Evolutionary conservation across 2,113 vertebrate species (phyloP).

Genomic region (Solea solea): DNA sequence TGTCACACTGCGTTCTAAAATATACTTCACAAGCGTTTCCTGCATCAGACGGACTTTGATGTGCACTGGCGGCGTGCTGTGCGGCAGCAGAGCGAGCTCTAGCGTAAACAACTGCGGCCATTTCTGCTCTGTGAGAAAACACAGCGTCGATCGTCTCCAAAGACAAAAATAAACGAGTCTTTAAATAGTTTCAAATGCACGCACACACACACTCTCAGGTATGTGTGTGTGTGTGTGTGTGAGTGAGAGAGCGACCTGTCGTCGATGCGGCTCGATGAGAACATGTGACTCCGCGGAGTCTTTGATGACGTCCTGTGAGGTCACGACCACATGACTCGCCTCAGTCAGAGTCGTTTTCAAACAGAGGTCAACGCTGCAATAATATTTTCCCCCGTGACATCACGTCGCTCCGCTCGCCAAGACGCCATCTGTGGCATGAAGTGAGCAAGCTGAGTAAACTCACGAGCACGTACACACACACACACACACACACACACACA

Average conservation of each 20-base stretch:
- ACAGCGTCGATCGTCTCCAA: background rate
- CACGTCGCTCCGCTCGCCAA: constrained; percentile 59
- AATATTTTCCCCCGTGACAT: constrained; percentile 81
- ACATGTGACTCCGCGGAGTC: too few species aligned
- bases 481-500: constrained; percentile 2
- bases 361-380: constrained; percentile 77
- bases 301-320: constrained; percentile 65
- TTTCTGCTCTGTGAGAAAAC: constrained; percentile 60
- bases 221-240: constrained; percentile 5
- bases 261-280: constrained; percentile 68
- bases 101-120: constrained; percentile 81
- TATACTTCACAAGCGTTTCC: constrained; percentile 72
- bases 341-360: constrained; percentile 73
- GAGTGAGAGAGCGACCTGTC: background rate
- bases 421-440: constrained; percentile 75
- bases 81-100: constrained; percentile 78
- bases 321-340: constrained; percentile 60
- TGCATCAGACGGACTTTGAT: constrained; percentile 85
- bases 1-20: constrained; percentile 89
- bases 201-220: constrained; percentile 11
- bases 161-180: background rate
- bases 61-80: constrained; percentile 75
- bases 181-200: constrained; percentile 1
- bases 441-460: constrained; percentile 84
- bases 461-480: constrained; percentile 40